Conservation (phyloP, 2,888 invertebrate genomes). For the Ariolimax columbianus region DNA sequence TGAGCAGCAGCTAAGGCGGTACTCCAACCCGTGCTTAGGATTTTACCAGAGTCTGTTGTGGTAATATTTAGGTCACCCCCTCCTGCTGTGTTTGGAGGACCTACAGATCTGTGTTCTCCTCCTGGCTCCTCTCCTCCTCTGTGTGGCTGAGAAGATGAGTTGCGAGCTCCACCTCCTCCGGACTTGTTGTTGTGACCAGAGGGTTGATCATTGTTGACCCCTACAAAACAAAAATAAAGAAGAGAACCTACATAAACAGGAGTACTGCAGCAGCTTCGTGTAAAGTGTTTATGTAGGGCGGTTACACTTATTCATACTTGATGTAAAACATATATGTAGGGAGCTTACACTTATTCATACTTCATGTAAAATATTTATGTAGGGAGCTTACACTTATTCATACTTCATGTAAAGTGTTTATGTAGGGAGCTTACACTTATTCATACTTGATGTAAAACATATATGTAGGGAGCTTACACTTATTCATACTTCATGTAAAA, state of each 20-base stretch:
- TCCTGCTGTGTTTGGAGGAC: slow-evolving; percentile 23
- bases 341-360: no score
- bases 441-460: no score
- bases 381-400: no score
- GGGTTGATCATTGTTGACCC: slow-evolving; percentile 67
- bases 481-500: no score
- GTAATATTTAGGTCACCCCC: slow-evolving; percentile 48
- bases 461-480: no score
- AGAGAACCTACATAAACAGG: neutral
- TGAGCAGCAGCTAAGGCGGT: slow-evolving; percentile 80
- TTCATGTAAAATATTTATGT: no score
- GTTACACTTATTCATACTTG: no score
- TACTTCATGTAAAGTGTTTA: no score
- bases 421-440: no score
- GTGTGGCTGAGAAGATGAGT: slow-evolving; percentile 51
- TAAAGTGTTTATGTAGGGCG: no score
- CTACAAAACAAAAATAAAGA: slow-evolving; percentile 50
- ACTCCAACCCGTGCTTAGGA: slow-evolving; percentile 80
- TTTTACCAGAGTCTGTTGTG: slow-evolving; percentile 59
- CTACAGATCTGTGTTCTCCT: slow-evolving; percentile 21
- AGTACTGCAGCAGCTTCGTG: no score
- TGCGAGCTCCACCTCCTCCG: slow-evolving; percentile 47
- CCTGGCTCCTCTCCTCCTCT: slow-evolving; percentile 54
- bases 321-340: no score
- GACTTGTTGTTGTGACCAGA: slow-evolving; percentile 40